Evolutionary conservation across 2,797 vertebrate genomes (phyloP).

Genomic region (Gila robusta): DNA sequence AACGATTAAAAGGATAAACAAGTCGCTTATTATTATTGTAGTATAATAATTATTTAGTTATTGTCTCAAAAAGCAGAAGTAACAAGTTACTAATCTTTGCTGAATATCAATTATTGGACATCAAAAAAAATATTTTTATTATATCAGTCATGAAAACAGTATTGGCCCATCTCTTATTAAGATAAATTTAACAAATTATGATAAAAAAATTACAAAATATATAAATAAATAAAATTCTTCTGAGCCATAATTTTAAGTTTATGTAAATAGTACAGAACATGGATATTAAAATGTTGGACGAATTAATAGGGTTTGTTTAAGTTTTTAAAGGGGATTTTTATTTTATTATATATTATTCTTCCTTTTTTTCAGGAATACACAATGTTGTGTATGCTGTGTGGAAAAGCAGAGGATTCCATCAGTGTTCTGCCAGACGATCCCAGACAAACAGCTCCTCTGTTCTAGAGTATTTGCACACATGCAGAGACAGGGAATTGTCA

Average conservation of each 20-base stretch:
- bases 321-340: neutral
- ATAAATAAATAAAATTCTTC: too few species aligned
- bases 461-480: slow-evolving; percentile 72
- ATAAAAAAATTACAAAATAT: too few species aligned
- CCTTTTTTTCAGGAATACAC: slow-evolving; percentile 86
- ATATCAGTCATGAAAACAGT: too few species aligned
- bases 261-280: neutral
- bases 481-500: neutral
- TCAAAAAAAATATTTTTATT: too few species aligned
- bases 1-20: too few species aligned
- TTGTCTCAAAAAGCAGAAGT: too few species aligned
- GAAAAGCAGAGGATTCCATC: slow-evolving; percentile 94
- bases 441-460: slow-evolving; percentile 89
- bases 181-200: too few species aligned
- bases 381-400: slow-evolving; percentile 97
- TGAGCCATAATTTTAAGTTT: neutral
- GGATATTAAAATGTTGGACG: neutral
- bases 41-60: too few species aligned
- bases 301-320: neutral
- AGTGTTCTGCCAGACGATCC: slow-evolving; percentile 95
- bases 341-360: neutral
- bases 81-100: too few species aligned
- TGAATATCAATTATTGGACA: too few species aligned
- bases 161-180: too few species aligned
- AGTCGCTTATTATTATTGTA: too few species aligned